Conservation (phyloP, 2,888 invertebrate species). For the Coelinius sp. region DNA sequence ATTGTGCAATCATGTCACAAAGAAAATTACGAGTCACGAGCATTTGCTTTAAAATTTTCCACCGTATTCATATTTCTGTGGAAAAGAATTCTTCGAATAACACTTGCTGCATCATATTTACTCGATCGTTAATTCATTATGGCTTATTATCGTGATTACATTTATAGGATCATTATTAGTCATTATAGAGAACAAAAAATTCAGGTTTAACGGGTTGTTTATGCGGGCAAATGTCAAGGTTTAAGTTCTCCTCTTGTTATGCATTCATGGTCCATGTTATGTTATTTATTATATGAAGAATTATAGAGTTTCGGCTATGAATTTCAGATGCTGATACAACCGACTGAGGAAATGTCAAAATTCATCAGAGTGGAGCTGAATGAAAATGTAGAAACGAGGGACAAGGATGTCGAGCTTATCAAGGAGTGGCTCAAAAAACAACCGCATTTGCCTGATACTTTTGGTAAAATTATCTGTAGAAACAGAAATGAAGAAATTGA, state of each 20-base stretch:
- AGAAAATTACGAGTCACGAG: slow-evolving; percentile 35
- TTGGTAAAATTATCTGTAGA: slow-evolving; percentile 56
- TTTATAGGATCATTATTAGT: neutral
- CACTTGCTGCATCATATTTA: neutral
- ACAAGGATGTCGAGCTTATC: slow-evolving; percentile 74
- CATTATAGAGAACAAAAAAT: neutral
- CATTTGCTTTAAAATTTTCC: neutral
- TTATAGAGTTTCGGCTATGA: too few relatives aligned
- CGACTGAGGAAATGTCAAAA: slow-evolving; percentile 78
- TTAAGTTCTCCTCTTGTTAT: neutral
- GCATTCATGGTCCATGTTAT: neutral
- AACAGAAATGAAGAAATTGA: too few relatives aligned
- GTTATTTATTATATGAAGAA: neutral
- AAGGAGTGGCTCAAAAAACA: slow-evolving; percentile 78
- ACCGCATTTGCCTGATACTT: slow-evolving; percentile 74
- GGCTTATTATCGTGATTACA: neutral
- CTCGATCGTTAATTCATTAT: neutral
- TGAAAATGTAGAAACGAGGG: slow-evolving; percentile 75
- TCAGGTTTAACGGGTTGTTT: neutral
- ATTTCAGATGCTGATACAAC: slow-evolving; percentile 76
- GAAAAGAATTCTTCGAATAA: neutral
- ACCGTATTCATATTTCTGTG: neutral
- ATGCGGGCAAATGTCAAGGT: neutral
- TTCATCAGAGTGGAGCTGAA: slow-evolving; percentile 80
- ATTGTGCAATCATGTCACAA: slow-evolving; percentile 33